Evolutionary conservation across 2,888 invertebrate species (phyloP).

Genomic region (Drosophila gaucha): DNA sequence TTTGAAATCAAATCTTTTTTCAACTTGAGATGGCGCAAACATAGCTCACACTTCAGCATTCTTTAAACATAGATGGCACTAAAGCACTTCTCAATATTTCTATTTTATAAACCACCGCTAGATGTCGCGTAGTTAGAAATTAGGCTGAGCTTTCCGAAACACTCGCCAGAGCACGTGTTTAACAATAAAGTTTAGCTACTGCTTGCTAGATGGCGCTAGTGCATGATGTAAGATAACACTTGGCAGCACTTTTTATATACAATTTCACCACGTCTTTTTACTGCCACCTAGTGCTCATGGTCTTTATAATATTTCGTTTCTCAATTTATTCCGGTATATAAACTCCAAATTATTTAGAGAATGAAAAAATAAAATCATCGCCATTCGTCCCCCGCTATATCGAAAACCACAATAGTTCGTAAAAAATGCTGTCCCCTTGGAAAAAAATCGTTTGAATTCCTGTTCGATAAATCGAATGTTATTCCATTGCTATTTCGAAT

Average conservation of each 20-base stretch:
- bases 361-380: too few species aligned
- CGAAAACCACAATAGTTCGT: too few species aligned
- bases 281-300: conserved; percentile 27
- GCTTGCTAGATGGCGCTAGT: conserved; percentile 27
- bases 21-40: conserved; percentile 4
- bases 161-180: not conserved
- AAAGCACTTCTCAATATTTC: not conserved
- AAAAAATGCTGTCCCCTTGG: too few species aligned
- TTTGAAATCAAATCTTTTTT: not conserved
- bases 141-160: fast-evolving
- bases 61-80: not conserved
- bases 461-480: too few species aligned
- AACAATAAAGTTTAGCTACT: not conserved
- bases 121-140: not conserved
- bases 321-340: too few species aligned
- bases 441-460: too few species aligned
- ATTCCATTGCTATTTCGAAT: too few species aligned
- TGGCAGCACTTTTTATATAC: conserved; percentile 8
- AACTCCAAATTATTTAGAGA: too few species aligned
- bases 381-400: too few species aligned
- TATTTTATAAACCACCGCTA: not conserved
- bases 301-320: too few species aligned
- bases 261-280: not conserved
- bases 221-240: fast-evolving
- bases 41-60: fast-evolving